Evolutionary conservation across 2,113 vertebrate genomes (phyloP).

Genomic region (Willisornis vidua): DNA sequence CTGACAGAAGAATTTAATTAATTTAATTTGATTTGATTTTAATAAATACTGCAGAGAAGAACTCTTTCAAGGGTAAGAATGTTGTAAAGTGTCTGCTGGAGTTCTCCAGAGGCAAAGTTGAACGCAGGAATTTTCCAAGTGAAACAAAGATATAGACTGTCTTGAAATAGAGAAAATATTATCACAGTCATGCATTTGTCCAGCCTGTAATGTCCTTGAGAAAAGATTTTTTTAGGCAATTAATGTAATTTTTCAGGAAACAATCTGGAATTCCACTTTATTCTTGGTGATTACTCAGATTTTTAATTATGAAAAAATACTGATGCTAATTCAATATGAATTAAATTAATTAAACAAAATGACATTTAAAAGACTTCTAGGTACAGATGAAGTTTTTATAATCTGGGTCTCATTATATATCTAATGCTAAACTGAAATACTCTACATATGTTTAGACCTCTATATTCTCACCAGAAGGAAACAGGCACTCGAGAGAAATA

Average conservation of each 20-base stretch:
- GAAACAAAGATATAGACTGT: neutral
- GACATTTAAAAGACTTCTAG: neutral
- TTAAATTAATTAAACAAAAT: neutral
- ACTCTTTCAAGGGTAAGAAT: neutral
- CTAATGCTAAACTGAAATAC: neutral
- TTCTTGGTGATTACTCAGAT: neutral
- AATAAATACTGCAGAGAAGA: neutral
- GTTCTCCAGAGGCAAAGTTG: neutral
- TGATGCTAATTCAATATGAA: neutral
- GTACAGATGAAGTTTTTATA: neutral
- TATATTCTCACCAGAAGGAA: neutral
- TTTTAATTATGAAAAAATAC: neutral
- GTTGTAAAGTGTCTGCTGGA: neutral
- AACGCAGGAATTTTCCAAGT: neutral
- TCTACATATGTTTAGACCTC: rapidly evolving
- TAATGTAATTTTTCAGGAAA: neutral
- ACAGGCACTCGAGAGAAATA: neutral
- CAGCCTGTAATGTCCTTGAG: neutral
- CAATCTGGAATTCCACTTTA: neutral
- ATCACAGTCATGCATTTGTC: neutral
- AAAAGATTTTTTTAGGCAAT: neutral
- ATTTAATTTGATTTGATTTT: neutral
- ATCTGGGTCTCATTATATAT: neutral
- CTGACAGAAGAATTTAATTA: neutral
- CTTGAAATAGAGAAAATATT: neutral